Conservation (phyloP, 2,113 vertebrate species). For the Pachypanchax playfairii region DNA sequence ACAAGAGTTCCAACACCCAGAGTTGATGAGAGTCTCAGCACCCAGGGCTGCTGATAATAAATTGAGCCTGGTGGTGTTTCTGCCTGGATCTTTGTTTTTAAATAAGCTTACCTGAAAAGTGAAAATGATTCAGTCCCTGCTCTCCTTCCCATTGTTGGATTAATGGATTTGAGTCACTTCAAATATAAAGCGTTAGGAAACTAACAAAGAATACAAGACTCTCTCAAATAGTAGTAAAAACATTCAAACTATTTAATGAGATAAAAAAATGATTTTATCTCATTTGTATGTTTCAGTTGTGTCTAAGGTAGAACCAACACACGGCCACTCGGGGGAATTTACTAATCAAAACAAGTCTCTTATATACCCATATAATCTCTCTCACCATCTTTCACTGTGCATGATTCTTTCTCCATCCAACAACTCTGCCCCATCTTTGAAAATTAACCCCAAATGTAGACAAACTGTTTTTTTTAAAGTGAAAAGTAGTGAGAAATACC, state of each 20-base stretch:
- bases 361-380: not conserved
- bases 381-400: not conserved
- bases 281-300: no score
- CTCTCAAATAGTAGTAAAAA: not conserved
- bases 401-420: slow-evolving; percentile 1
- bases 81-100: slow-evolving; percentile 41
- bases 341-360: not conserved
- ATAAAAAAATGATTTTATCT: no score
- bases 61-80: slow-evolving; percentile 34
- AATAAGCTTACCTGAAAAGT: slow-evolving; percentile 25
- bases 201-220: not conserved
- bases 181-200: no score
- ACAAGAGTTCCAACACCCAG: slow-evolving; percentile 28
- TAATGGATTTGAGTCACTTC: not conserved
- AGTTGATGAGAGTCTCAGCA: slow-evolving; percentile 26
- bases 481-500: not conserved
- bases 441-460: not conserved
- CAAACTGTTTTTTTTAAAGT: not conserved
- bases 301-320: not conserved
- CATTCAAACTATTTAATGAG: no score
- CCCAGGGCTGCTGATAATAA: slow-evolving; percentile 30
- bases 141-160: not conserved
- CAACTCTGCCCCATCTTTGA: not conserved
- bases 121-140: slow-evolving; percentile 1
- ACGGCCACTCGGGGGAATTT: no score